Evolutionary conservation across 2,888 invertebrate species (phyloP).

Genomic region (Netelia fuscicornis): DNA sequence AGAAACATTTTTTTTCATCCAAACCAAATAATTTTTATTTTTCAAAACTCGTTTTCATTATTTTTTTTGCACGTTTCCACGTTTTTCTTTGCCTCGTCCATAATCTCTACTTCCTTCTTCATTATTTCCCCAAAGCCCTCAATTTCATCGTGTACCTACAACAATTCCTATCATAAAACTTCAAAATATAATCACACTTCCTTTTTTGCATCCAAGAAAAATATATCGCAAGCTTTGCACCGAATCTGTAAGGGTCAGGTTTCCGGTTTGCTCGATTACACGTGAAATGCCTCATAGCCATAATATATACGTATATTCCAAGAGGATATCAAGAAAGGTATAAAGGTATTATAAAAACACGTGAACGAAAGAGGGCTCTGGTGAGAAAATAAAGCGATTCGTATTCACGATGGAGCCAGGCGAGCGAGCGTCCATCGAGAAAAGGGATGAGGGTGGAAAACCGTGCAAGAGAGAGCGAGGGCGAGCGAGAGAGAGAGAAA

Average conservation of each 20-base stretch:
- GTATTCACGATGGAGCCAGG: slow-evolving; percentile 57
- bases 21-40: no score
- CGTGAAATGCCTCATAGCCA: neutral
- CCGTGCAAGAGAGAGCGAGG: slow-evolving; percentile 9
- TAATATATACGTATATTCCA: neutral
- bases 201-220: no score
- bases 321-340: slow-evolving; percentile 8
- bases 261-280: neutral
- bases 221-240: neutral
- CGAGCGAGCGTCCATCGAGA: slow-evolving; percentile 40
- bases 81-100: no score
- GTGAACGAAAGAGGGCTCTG: slow-evolving; percentile 38
- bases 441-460: slow-evolving; percentile 28
- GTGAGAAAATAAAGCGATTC: slow-evolving; percentile 64
- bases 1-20: no score
- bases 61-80: no score
- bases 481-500: slow-evolving; percentile 12
- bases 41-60: no score
- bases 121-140: no score
- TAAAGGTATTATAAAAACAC: slow-evolving; percentile 23
- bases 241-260: neutral
- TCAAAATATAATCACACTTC: slow-evolving; percentile 4
- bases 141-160: neutral
- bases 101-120: no score
- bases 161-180: neutral